Evolutionary conservation across 2,797 vertebrate species (phyloP), one percentile per base, ranked within the genome.

Genomic region (Xiphophorus birchmanni): DNA sequence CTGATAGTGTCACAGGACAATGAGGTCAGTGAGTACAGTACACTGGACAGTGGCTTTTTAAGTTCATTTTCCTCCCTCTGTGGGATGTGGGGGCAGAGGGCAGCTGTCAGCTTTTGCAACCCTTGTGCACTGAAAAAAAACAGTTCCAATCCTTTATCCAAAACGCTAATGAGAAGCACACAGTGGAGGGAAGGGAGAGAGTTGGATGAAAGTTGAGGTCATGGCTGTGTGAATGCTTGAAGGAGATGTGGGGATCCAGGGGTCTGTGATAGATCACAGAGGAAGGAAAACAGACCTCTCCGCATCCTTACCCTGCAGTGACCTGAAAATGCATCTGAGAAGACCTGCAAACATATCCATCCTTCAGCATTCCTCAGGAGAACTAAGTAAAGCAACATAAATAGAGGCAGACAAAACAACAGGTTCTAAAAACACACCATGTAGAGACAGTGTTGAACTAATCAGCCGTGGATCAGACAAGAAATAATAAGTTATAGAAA

Each of bases 151-250:
- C 60, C 77, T 69, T 78, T 26, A 73, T 84, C 84, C 76, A 89
- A 88, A 84, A 79, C 60, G 1, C 84, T 93, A 91, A 93, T 90
- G 88, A 92, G 90, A 93, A 90, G 81, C 87, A 91, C 85, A 91
- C 86, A 84, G 44, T 26, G 77, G 81, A 69, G 67, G 73, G 29
- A 50, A 77, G 50, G 80, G 82, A 71, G 58, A 37, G 80, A 65
- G 60, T 47, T 78, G 75, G 76, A 60, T 73, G 76, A 77, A 73
- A 81, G 84, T 88, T 29, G 3, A 4, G 11, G 44, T 56, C n/a
- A 65, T 63, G 72, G 58, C 44, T 29, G 65, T 29, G 45, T 50
- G 75, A 17, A n/a, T 50, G 35, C 9, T 11, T 73, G 58, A 29
- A 29, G 58, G 58, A 15, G 21, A 23, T 48, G 21, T 8, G 4